Evolutionary conservation across 2,113 vertebrate genomes (phyloP).

Genomic region (Heptranchias perlo): DNA sequence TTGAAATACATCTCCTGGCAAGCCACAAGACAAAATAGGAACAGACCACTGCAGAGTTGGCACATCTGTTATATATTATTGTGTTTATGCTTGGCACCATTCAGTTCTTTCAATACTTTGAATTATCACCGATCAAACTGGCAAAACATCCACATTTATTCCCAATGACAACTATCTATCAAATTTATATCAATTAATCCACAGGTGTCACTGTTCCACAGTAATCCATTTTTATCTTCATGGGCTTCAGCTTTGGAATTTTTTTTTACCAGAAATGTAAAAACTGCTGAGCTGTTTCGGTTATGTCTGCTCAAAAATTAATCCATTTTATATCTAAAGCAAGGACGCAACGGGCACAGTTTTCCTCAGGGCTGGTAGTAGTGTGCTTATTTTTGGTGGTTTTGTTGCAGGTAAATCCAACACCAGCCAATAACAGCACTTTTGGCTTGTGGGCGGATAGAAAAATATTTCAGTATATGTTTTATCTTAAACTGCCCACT

Average conservation of each 20-base stretch:
- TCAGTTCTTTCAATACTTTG: neutral
- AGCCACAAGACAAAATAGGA: neutral
- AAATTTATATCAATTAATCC: neutral
- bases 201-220: neutral
- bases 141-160: neutral
- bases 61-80: neutral
- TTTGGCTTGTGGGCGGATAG: neutral
- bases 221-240: neutral
- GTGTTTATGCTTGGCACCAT: neutral
- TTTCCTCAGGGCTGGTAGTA: neutral
- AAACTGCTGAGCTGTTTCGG: neutral
- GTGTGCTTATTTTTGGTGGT: neutral
- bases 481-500: slow-evolving; percentile 7
- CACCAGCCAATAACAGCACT: neutral
- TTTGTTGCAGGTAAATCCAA: neutral
- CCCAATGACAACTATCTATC: neutral
- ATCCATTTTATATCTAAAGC: neutral
- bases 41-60: neutral
- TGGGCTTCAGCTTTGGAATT: neutral
- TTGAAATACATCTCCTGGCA: neutral
- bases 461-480: neutral
- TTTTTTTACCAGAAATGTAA: neutral
- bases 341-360: neutral
- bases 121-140: neutral
- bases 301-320: neutral